Evolutionary conservation across 2,888 invertebrate species (phyloP), one percentile per base, ranked within the genome.

Genomic region (Embidobia sp.): DNA sequence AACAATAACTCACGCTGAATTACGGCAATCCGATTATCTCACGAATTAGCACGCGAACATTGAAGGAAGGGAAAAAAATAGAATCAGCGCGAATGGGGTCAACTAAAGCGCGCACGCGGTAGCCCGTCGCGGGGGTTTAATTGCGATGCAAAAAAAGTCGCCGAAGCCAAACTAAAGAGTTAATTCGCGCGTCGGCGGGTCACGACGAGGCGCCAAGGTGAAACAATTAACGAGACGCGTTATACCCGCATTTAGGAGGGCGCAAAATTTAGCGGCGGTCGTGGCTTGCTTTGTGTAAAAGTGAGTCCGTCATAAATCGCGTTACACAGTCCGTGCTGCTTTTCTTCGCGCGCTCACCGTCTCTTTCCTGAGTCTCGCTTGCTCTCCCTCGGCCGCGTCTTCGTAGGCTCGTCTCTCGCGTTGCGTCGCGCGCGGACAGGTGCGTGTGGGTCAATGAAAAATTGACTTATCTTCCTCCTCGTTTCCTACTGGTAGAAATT

Each of bases 361-460:
- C n/a, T n/a, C n/a, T n/a, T n/a, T n/a, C n/a, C n/a, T n/a, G n/a
- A n/a, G n/a, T n/a, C n/a, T n/a, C n/a, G n/a, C n/a, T n/a, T n/a
- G n/a, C n/a, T n/a, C n/a, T n/a, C n/a, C n/a, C n/a, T n/a, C n/a
- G n/a, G n/a, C n/a, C n/a, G n/a, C n/a, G 22, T 22, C 6, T 22
- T 22, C 37, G 16, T 18, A 13, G 6, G n/a, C n/a, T n/a, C 29
- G 0, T 46, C 35, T 26, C 11, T 61, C 16, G 29, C 33, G 53
- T 19, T 48, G 51, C 61, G 35, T 26, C 7, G 8, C 44, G 10
- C 31, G 42, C 44, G 33, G 57, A 73, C 73, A 73, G 57, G 57
- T 73, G 64, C 73, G 64, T 64, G 53, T 42, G 42, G 53, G 46
- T 69, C 69, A 48, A 49, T 74, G 59, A 74, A 77, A 77, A 77